Percentiles rank a stretch among this genome's conserved stretches.
phyloP scores from a whole-genome alignment of 2,113 vertebrate genomes.

The Tetraodon nigroviridis region DNA sequence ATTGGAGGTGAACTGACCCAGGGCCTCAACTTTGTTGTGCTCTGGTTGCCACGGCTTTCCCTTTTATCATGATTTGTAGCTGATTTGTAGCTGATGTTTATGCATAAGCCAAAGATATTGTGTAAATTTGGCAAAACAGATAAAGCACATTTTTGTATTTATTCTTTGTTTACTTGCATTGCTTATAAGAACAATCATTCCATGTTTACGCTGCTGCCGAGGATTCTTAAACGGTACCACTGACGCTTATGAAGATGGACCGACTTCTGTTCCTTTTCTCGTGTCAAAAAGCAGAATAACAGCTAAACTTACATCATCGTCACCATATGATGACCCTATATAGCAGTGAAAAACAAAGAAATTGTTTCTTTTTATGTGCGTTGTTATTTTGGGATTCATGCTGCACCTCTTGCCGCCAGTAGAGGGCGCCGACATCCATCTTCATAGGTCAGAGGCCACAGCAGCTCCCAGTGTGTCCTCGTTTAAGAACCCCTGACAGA shows the following conservation, averaged over 20 bases:
- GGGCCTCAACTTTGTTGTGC: slow-evolving; percentile 70
- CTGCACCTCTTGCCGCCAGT: no score
- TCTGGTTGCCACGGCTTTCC: slow-evolving; percentile 86
- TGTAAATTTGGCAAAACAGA: slow-evolving; percentile 99
- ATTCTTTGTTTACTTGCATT: slow-evolving; percentile 98
- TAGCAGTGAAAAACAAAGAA: neutral
- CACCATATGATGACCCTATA: neutral
- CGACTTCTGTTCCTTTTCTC: neutral
- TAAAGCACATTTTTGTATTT: slow-evolving; percentile 99
- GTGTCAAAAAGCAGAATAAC: neutral
- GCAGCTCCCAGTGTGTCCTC: neutral
- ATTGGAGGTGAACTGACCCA: slow-evolving; percentile 56
- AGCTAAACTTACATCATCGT: neutral
- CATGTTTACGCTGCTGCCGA: slow-evolving; percentile 77
- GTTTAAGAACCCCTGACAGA: slow-evolving; percentile 18
- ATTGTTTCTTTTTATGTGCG: neutral
- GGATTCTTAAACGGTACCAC: slow-evolving; percentile 56
- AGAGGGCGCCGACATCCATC: neutral
- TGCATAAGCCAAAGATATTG: slow-evolving; percentile 99
- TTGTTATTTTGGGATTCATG: neutral
- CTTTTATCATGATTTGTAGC: slow-evolving; percentile 78
- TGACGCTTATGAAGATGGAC: slow-evolving; percentile 11
- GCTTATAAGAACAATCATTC: slow-evolving; percentile 88
- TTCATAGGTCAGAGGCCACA: slow-evolving; percentile 9
- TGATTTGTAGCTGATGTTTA: slow-evolving; percentile 78